Evolutionary conservation across 1,140 invertebrate genomes (phyloP), one percentile per base, ranked within the genome.

Genomic region (Harlomillsia oculata): DNA sequence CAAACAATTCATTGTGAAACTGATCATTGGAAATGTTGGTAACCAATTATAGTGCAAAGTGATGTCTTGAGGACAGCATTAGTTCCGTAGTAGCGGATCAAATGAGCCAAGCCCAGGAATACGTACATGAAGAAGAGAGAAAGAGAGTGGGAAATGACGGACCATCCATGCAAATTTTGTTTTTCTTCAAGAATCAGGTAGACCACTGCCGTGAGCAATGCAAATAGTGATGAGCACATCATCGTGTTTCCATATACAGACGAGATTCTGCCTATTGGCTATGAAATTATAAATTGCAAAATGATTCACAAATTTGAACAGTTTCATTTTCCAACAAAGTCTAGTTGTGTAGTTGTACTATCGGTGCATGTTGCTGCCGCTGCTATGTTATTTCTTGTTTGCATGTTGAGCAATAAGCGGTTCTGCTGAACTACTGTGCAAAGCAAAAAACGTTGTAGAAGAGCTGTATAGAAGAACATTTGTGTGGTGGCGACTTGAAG

Each of bases 91-190:
- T 41, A 50, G 13, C 48, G 20, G 25, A 51, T 53, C 5, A 62
- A 45, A 21, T 57, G 48, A 6, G 44, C 54, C 41, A 45, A 25
- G 6, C 54, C 58, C 0, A 60, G 52, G 26, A 64, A 61, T 34
- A 61, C 53, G 41, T 64, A 64, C 18, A 56, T 40, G 43, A 58
- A 56, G 29, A 60, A 64, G 20, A 64, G 20, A 16, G 51, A 55
- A 0, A 36, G 36, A 0, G 51, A 30, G 29, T 60, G 50, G 0
- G 36, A 30, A 9, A 56, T 36, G n/a, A 64, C 55, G 1, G 59
- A 52, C 62, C 62, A 64, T 5, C 62, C 62, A 52, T 64, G 62
- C 40, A 60, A 56, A 51, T 60, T 64, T 56, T 64, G 62, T 37
- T 53, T 50, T 21, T 59, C 49, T 53, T 57, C 58, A 2, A 64